These are phyloP conservation scores for Drosophila jambulina DNA, from an alignment of 1,140 invertebrate species.

Conservation along the genomic window DNA sequence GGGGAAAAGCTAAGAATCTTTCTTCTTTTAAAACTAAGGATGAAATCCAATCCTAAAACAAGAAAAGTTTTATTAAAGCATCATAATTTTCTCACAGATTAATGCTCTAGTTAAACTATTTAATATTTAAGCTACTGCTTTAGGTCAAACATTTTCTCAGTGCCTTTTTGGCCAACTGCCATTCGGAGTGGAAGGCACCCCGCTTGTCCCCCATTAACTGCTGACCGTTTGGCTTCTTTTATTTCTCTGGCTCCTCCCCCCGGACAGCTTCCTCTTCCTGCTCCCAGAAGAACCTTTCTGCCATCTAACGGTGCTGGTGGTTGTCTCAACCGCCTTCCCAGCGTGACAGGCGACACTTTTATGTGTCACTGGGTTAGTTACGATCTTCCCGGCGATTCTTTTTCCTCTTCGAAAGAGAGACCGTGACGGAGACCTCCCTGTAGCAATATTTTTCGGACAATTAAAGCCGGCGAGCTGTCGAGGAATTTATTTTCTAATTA, in stretches of 20 bases:
- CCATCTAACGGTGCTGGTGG: conserved; percentile 51
- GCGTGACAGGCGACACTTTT: conserved; percentile 78
- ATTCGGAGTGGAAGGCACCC: not conserved
- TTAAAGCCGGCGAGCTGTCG: conserved; percentile 38
- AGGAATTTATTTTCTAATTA: conserved; percentile 74
- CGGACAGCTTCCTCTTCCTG: not conserved
- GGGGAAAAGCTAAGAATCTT: not conserved
- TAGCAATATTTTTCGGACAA: conserved; percentile 57
- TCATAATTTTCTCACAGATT: not conserved
- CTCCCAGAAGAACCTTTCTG: conserved; percentile 6
- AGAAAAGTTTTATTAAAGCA: not conserved
- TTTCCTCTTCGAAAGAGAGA: not conserved
- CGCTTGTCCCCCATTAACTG: conserved; percentile 6
- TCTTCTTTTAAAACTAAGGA: not conserved
- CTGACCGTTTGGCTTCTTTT: conserved; percentile 67
- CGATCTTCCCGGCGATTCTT: conserved; percentile 11
- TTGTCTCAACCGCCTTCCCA: conserved; percentile 20
- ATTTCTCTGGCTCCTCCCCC: conserved; percentile 34
- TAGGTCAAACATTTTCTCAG: not conserved
- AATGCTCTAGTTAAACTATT: not conserved
- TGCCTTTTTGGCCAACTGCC: conserved; percentile 3
- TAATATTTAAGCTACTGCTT: not conserved
- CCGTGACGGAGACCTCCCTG: conserved; percentile 5
- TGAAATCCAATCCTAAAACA: no score
- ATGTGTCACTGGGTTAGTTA: conserved; percentile 79